Base-by-base conservation (phyloP, 2,888 invertebrate species). In the Dioctria linearis region DNA sequence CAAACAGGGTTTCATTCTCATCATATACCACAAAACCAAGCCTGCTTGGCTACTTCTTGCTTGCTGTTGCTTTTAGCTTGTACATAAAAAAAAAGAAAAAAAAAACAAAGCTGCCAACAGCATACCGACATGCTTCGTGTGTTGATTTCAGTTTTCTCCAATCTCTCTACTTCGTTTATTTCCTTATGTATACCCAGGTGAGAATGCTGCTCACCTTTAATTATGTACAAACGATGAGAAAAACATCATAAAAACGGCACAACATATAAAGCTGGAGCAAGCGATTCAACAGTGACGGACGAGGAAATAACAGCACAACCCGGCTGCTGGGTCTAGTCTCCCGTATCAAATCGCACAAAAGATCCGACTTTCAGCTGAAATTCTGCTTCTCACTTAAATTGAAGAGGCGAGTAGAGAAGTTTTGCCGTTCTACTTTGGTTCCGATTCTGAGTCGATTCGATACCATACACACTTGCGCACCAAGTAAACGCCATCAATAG, bases 161-260 rank as follows among this genome's bases (percentile, higher is more conserved):
- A 11, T 54, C 54, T 54, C 54, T 11, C n/a, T 8, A 51, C 51
- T 25, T 37, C 9, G 54, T 69, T 69, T 49, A 25, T 67, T 67
- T 67, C 6, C 46, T 54, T 69, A 69, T 69, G 69, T 65, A 9
- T 51, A 51, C n/a, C n/a, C 69, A 49, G 69, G 69, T 69, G 69
- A 69, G 69, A 69, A 69, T 49, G 39, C 43, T 69, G 51, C 69
- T 69, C 69, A 69, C 69, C 69, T 69, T 51, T 69, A 39, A 51
- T 69, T 69, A 69, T 69, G 69, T 69, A 69, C 69, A 51, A 69
- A 51, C 37, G 25, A 69, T 49, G 49, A 46, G 69, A 69, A 69
- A 51, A 69, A 69, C 51, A 51, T 49, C 46, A 25, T 67, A 51
- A 69, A 69, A 69, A 69, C 11, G 54, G 11, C 54, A 8, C 46